phyloP scores from a whole-genome alignment of 2,797 vertebrate species.

The Staurois parvus region DNA sequence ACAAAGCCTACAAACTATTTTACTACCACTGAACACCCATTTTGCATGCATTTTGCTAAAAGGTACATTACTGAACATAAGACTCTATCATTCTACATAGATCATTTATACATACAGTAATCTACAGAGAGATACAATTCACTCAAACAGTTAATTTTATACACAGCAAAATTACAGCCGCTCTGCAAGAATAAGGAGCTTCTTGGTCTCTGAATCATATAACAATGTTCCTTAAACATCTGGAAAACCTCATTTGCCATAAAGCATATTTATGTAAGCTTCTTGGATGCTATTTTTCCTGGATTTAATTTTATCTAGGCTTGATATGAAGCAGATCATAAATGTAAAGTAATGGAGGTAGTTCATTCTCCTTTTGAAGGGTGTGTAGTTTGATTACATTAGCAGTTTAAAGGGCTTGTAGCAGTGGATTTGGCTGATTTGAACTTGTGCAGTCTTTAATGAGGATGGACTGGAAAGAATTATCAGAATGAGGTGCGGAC shows the following conservation, averaged over 20 bases:
- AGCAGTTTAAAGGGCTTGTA: not conserved
- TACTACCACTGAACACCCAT: too few species aligned
- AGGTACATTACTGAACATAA: too few species aligned
- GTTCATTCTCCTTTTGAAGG: not conserved
- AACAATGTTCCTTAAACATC: slow-evolving; percentile 27
- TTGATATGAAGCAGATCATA: slow-evolving; percentile 34
- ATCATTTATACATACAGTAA: too few species aligned
- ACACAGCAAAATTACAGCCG: not conserved
- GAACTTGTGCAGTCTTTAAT: too few species aligned
- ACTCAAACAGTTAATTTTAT: not conserved
- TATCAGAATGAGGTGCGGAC: too few species aligned
- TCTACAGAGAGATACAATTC: too few species aligned
- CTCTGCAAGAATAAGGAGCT: not conserved
- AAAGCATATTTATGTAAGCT: slow-evolving; percentile 40
- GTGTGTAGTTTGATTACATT: slow-evolving; percentile 13
- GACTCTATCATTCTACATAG: too few species aligned
- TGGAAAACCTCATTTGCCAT: slow-evolving; percentile 35
- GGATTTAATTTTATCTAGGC: slow-evolving; percentile 35
- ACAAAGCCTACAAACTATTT: too few species aligned
- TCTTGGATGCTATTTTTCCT: slow-evolving; percentile 14
- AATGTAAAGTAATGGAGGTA: slow-evolving; percentile 25
- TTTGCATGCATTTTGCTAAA: too few species aligned
- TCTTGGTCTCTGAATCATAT: slow-evolving; percentile 8
- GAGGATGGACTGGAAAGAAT: too few species aligned
- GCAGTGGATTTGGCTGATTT: too few species aligned